phyloP scores from a whole-genome alignment of 2,888 invertebrate genomes.

The Drosophila kuntzei region DNA sequence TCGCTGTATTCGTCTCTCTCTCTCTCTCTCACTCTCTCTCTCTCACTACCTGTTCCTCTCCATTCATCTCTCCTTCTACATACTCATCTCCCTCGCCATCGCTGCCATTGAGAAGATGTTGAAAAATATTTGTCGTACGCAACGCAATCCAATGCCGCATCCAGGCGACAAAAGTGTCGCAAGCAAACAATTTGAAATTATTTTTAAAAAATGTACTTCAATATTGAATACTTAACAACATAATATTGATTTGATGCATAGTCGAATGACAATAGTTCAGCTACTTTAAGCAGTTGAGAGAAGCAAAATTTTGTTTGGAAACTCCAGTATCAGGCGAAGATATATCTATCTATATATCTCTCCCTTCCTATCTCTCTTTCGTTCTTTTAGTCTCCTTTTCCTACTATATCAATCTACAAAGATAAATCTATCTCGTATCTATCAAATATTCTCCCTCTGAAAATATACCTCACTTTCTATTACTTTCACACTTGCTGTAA shows the following conservation, averaged over 20 bases:
- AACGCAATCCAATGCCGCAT: conserved; percentile 10
- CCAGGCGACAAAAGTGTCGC: conserved; percentile 42
- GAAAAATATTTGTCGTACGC: conserved; percentile 48
- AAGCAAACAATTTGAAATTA: background rate
- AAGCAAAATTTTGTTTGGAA: too few relatives aligned
- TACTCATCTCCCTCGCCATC: too few relatives aligned
- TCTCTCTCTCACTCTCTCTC: background rate
- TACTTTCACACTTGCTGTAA: background rate
- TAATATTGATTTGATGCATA: too few relatives aligned
- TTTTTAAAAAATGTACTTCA: background rate
- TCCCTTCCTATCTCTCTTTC: background rate
- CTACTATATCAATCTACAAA: background rate
- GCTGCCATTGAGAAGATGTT: conserved; percentile 47
- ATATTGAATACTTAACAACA: background rate
- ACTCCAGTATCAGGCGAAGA: too few relatives aligned
- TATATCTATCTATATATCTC: too few relatives aligned
- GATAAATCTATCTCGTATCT: background rate
- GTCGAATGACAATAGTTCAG: too few relatives aligned
- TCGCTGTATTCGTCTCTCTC: background rate
- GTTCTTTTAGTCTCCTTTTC: background rate
- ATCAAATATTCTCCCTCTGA: background rate
- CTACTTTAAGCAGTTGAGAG: too few relatives aligned
- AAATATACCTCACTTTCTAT: background rate
- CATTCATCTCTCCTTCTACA: background rate
- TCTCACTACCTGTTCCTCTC: too few relatives aligned